Evolutionary conservation across 2,888 invertebrate genomes (phyloP).

Genomic region (Xanthia togata): DNA sequence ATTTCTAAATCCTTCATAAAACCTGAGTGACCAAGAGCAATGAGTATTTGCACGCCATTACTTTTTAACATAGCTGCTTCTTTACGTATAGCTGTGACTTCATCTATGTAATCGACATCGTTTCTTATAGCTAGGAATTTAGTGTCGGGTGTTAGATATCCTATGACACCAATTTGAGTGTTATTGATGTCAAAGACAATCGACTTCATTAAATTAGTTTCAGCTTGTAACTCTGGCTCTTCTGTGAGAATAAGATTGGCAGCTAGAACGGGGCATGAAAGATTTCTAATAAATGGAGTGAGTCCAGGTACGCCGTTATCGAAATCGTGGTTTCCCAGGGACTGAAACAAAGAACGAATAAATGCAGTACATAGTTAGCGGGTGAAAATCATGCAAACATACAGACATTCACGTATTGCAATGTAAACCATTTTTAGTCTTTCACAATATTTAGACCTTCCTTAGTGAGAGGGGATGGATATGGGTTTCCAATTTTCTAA

Average conservation of each 20-base stretch:
- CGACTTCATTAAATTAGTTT: slow-evolving; percentile 91
- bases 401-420: slow-evolving; percentile 14
- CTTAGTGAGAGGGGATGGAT: background rate
- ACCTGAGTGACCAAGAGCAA: slow-evolving; percentile 97
- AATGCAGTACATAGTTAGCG: slow-evolving; percentile 29
- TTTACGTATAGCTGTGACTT: slow-evolving; percentile 91
- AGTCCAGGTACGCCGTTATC: slow-evolving; percentile 94
- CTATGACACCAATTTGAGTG: slow-evolving; percentile 94
- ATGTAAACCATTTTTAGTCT: slow-evolving; percentile 17
- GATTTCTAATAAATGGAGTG: slow-evolving; percentile 93
- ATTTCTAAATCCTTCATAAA: slow-evolving; percentile 94
- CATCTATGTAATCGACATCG: slow-evolving; percentile 91
- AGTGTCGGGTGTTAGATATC: slow-evolving; percentile 96
- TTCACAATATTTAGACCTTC: background rate
- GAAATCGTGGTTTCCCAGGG: slow-evolving; percentile 97
- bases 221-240: slow-evolving; percentile 90
- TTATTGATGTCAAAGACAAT: slow-evolving; percentile 92
- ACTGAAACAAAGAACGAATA: slow-evolving; percentile 89
- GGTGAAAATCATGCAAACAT: slow-evolving; percentile 24
- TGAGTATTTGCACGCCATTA: slow-evolving; percentile 94
- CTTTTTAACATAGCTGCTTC: slow-evolving; percentile 92
- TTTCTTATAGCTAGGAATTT: slow-evolving; percentile 89
- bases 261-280: slow-evolving; percentile 93
- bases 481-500: background rate
- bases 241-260: slow-evolving; percentile 93